A percentile compares a stretch with the other conserved stretches of the same genome.
phyloP scores from a whole-genome alignment of 2,113 vertebrate genomes.

The Barnardius zonarius region DNA sequence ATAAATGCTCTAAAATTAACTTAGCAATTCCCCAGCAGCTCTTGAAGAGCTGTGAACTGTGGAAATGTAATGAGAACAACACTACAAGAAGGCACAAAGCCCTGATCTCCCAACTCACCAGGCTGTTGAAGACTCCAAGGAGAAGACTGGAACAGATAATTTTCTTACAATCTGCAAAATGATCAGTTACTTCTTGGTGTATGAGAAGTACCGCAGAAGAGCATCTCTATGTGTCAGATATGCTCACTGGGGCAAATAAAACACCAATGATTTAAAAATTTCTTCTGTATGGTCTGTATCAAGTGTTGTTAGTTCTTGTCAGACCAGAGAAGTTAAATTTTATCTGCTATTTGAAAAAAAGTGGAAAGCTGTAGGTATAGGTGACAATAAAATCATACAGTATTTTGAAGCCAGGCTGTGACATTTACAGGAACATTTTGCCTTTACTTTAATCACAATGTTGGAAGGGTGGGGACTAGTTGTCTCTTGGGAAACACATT shows the following conservation, averaged over 20 bases:
- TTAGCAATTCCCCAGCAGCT: neutral
- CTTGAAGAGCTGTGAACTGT: neutral
- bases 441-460: neutral
- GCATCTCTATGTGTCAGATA: neutral
- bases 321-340: neutral
- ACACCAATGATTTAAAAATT: neutral
- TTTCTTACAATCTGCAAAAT: neutral
- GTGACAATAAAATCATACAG: neutral
- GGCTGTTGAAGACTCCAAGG: neutral
- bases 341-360: neutral
- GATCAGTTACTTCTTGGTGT: neutral
- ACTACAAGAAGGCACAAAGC: neutral
- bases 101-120: neutral
- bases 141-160: neutral
- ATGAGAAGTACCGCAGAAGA: neutral
- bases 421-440: neutral
- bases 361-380: neutral
- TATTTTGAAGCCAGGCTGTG: neutral
- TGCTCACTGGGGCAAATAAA: neutral
- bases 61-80: neutral
- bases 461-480: neutral
- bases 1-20: neutral
- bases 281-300: neutral
- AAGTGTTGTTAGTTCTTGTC: neutral
- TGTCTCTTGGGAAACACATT: neutral